These are phyloP conservation scores for Pseudomyrmex flavicornis DNA, from an alignment of 1,140 invertebrate genomes.

Conservation along the genomic window DNA sequence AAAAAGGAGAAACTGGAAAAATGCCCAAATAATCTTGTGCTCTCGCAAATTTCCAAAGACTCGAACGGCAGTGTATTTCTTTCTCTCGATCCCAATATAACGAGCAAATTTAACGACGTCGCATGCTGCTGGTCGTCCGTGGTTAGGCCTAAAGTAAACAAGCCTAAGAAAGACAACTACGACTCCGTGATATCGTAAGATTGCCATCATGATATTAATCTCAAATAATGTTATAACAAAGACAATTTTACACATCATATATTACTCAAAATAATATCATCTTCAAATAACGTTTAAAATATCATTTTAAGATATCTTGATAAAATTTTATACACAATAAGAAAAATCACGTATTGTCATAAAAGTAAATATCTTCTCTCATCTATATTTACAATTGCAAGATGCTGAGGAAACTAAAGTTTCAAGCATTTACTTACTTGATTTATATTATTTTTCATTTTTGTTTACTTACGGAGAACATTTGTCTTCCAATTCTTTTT, in stretches of 20 bases:
- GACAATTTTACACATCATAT: background rate
- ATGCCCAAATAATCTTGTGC: slow-evolving; percentile 84
- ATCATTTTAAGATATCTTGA: too few species aligned
- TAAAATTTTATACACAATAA: too few species aligned
- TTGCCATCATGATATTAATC: background rate
- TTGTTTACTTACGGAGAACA: background rate
- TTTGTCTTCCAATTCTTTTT: background rate
- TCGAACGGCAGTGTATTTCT: slow-evolving; percentile 74
- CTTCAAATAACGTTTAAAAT: too few species aligned
- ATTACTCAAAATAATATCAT: background rate
- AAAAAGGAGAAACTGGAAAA: slow-evolving; percentile 86
- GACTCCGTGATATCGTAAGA: slow-evolving; percentile 85
- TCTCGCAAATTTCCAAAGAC: slow-evolving; percentile 84
- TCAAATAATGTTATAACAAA: background rate
- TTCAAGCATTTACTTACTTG: background rate
- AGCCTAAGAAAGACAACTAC: slow-evolving; percentile 72
- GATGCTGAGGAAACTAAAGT: background rate
- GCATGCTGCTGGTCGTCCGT: slow-evolving; percentile 86
- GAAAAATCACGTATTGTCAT: too few species aligned
- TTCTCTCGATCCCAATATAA: slow-evolving; percentile 74
- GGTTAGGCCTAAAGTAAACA: slow-evolving; percentile 74
- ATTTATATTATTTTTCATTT: background rate
- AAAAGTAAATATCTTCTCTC: too few species aligned
- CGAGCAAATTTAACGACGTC: slow-evolving; percentile 75
- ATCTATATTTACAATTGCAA: background rate